Evolutionary conservation across 2,888 invertebrate genomes (phyloP).

Genomic region (Anaspis maculata): DNA sequence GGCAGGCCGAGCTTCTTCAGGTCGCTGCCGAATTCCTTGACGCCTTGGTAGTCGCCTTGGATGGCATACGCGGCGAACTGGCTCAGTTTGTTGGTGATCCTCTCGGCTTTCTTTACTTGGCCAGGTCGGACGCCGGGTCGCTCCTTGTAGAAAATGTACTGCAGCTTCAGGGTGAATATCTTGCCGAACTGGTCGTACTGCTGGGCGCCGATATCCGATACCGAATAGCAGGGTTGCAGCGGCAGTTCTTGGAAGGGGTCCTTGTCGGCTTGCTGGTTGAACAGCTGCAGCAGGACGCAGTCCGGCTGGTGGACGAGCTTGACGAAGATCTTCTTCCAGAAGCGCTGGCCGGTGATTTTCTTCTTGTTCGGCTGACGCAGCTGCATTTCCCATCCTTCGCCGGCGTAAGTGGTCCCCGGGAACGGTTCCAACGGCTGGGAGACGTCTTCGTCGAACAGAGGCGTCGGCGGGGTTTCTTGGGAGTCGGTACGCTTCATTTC

Average conservation of each 20-base stretch:
- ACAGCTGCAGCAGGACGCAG: constrained; percentile 78
- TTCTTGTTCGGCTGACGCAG: constrained; percentile 93
- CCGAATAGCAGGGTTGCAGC: constrained; percentile 88
- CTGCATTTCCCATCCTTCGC: constrained; percentile 95
- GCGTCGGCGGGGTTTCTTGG: constrained; percentile 83
- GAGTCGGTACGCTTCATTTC: constrained; percentile 48
- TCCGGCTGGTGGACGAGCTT: constrained; percentile 70
- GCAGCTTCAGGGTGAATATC: constrained; percentile 94
- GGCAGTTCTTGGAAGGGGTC: constrained; percentile 94
- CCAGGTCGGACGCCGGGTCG: constrained; percentile 93
- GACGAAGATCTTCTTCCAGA: constrained; percentile 96
- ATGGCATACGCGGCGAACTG: constrained; percentile 92
- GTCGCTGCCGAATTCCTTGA: constrained; percentile 89
- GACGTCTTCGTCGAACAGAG: constrained; percentile 88
- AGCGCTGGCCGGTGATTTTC: constrained; percentile 85
- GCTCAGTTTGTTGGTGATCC: constrained; percentile 82
- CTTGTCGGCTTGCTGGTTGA: constrained; percentile 72
- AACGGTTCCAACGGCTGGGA: constrained; percentile 88
- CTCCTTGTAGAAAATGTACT: constrained; percentile 97
- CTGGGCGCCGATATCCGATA: constrained; percentile 91
- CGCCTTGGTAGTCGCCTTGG: constrained; percentile 87
- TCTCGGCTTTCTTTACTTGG: constrained; percentile 87
- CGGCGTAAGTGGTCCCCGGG: constrained; percentile 66
- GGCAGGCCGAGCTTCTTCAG: constrained; percentile 88
- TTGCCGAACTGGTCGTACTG: constrained; percentile 99